Conservation (phyloP, 2,113 vertebrate species). For the Chaetops frenatus region DNA sequence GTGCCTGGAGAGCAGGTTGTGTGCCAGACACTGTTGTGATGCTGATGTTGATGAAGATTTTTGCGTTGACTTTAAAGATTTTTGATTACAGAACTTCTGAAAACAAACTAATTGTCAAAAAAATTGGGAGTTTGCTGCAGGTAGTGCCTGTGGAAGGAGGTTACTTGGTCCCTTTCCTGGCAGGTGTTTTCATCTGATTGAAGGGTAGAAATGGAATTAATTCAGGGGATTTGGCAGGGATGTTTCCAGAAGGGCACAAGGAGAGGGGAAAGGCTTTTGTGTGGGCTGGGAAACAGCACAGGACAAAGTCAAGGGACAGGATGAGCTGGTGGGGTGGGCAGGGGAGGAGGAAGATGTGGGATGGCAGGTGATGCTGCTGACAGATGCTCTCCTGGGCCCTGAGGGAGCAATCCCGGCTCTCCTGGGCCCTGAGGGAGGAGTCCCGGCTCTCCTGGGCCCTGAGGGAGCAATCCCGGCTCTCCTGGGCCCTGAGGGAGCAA, state of each 20-base stretch:
- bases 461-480: neutral
- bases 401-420: neutral
- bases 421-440: no score
- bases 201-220: neutral
- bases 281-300: rapidly evolving
- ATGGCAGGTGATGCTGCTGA: neutral
- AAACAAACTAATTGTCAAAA: neutral
- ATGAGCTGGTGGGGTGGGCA: neutral
- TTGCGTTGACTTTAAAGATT: neutral
- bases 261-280: neutral
- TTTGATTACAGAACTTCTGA: neutral
- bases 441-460: neutral
- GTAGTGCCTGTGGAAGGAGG: neutral
- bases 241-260: neutral
- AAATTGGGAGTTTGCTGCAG: rapidly evolving
- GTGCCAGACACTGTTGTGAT: neutral
- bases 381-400: neutral
- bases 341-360: neutral
- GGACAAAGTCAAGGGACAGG: rapidly evolving
- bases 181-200: neutral
- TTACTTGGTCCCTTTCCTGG: neutral
- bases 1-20: neutral
- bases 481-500: no score
- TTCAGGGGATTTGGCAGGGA: neutral
- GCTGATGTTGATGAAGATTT: neutral